Percentiles rank a stretch among this genome's conserved stretches.
Evolutionary conservation across 1,140 invertebrate species (phyloP).

Genomic region (Lethocerus indicus): DNA sequence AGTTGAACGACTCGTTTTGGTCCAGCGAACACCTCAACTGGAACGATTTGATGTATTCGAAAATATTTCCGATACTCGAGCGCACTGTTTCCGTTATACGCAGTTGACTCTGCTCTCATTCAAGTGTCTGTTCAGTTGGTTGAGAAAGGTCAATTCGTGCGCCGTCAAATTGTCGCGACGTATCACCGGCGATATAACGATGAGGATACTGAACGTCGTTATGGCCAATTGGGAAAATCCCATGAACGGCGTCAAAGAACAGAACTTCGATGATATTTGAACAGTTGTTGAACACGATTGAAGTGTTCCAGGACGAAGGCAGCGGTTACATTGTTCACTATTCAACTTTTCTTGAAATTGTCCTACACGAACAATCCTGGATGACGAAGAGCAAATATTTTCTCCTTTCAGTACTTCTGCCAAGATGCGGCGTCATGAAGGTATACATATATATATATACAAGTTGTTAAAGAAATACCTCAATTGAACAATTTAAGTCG

Average conservation of each 20-base stretch:
- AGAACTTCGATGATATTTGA: constrained; percentile 5
- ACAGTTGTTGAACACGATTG: neutral
- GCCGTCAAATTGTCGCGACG: neutral
- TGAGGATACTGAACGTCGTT: constrained; percentile 12
- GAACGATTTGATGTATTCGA: constrained; percentile 1
- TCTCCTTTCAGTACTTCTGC: constrained; percentile 8
- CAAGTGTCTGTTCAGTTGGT: constrained; percentile 7
- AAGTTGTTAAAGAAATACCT: neutral
- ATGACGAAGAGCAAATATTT: constrained; percentile 16
- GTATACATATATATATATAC: neutral
- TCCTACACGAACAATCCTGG: constrained; percentile 14
- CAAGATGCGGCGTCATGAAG: neutral
- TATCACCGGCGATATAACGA: neutral
- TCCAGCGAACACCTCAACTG: neutral
- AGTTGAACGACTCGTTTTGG: constrained; percentile 4
- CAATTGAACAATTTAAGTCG: too few species aligned
- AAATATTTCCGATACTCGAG: constrained; percentile 8
- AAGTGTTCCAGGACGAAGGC: too few species aligned
- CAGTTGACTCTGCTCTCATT: constrained; percentile 7
- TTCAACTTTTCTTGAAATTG: constrained; percentile 9
- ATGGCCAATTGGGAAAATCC: constrained; percentile 18
- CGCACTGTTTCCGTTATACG: constrained; percentile 4
- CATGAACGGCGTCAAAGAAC: constrained; percentile 11
- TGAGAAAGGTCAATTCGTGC: neutral
- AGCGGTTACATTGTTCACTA: too few species aligned